A percentile compares a stretch with the other conserved stretches of the same genome.
Conservation (phyloP, 2,888 invertebrate species). For the Allophyes oxyacanthae region DNA sequence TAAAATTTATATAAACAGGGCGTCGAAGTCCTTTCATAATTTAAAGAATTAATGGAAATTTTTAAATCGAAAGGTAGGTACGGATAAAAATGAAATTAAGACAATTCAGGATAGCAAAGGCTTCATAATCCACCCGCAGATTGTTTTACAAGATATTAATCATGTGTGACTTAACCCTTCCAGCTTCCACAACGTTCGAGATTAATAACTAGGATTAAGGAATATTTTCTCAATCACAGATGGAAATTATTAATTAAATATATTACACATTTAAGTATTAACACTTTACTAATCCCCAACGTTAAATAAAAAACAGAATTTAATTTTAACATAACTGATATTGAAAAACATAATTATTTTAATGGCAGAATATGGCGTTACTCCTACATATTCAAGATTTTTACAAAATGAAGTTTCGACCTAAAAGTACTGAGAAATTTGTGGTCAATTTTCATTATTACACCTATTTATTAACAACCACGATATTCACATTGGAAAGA, state of each 20-base stretch:
- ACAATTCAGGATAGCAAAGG: too few relatives aligned
- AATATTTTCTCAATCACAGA: conserved; percentile 4
- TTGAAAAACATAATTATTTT: conserved; percentile 11
- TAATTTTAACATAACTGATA: conserved; percentile 7
- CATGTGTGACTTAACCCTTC: conserved; percentile 6
- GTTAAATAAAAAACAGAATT: conserved; percentile 16
- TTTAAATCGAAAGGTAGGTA: too few relatives aligned
- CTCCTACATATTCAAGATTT: conserved; percentile 40
- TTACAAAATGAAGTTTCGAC: conserved; percentile 49
- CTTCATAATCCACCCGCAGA: too few relatives aligned
- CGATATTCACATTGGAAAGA: conserved; percentile 78
- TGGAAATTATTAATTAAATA: neutral
- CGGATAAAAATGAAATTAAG: too few relatives aligned
- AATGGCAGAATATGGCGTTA: conserved; percentile 57
- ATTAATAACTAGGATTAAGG: neutral
- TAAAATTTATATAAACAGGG: too few relatives aligned
- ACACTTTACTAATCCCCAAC: conserved; percentile 1
- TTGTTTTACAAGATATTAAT: too few relatives aligned
- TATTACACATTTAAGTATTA: neutral
- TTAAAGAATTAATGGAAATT: too few relatives aligned
- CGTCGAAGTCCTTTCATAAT: too few relatives aligned
- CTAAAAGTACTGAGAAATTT: conserved; percentile 50
- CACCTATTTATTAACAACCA: conserved; percentile 67
- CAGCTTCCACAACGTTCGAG: conserved; percentile 5
- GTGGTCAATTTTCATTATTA: conserved; percentile 52